These are phyloP conservation scores for Propithecus perrieri DNA, from an alignment of 2,797 vertebrate species.

Conservation along the genomic window DNA sequence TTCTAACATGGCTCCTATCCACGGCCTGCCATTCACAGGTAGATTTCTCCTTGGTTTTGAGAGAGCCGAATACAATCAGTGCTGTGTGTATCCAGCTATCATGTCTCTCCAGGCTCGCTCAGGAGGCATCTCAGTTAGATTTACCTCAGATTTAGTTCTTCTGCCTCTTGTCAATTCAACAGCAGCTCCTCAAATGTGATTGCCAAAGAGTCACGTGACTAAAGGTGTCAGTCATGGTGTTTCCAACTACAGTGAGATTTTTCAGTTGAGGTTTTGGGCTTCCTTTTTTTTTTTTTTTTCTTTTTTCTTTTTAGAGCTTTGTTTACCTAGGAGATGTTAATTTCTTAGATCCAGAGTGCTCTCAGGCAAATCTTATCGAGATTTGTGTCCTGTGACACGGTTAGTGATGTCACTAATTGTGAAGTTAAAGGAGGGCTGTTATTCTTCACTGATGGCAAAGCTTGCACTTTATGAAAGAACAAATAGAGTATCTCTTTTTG, in stretches of 20 bases:
- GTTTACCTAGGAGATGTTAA: not conserved
- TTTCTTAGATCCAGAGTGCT: not conserved
- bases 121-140: not conserved
- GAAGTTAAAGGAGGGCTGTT: constrained; percentile 1
- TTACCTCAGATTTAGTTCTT: not conserved
- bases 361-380: constrained; percentile 59
- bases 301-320: not conserved
- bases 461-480: constrained; percentile 21
- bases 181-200: not conserved
- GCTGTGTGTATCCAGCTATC: not conserved
- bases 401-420: constrained; percentile 26
- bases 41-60: not conserved
- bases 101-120: not conserved
- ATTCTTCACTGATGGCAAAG: constrained; percentile 42
- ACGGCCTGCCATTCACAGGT: not conserved
- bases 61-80: not conserved
- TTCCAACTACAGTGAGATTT: not conserved
- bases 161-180: not conserved
- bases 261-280: not conserved
- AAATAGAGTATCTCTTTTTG: constrained; percentile 37
- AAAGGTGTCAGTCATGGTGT: not conserved
- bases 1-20: not conserved
- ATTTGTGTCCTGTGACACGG: not conserved
- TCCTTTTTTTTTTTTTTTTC: not conserved
- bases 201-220: not conserved